These are phyloP conservation scores for Microtus montanus DNA, from an alignment of 2,113 vertebrate species.

Conservation along the genomic window DNA sequence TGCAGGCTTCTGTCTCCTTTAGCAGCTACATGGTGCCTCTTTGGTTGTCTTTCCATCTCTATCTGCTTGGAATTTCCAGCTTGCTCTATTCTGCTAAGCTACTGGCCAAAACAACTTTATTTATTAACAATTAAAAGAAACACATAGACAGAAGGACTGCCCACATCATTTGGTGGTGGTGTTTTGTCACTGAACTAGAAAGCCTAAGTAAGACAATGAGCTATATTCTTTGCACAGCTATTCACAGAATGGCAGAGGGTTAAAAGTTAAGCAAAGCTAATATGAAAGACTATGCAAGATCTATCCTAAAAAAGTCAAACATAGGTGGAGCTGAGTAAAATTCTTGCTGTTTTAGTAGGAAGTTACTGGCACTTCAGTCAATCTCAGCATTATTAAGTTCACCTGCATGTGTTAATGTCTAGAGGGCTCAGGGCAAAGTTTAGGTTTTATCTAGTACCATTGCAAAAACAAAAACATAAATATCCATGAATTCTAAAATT, in stretches of 20 bases:
- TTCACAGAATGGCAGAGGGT: not conserved
- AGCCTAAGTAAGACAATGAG: not conserved
- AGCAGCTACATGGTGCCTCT: too few species aligned
- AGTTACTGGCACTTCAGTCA: not conserved
- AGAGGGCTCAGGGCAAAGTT: not conserved
- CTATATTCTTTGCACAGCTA: not conserved
- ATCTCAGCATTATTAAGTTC: not conserved
- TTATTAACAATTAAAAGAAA: too few species aligned
- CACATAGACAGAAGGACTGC: too few species aligned
- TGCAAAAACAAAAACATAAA: not conserved
- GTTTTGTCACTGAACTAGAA: not conserved
- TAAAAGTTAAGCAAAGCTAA: not conserved
- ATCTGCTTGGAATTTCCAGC: too few species aligned
- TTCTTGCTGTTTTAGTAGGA: slow-evolving; percentile 5
- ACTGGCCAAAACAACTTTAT: too few species aligned
- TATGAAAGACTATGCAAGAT: not conserved
- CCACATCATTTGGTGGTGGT: too few species aligned
- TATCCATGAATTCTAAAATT: slow-evolving; percentile 16
- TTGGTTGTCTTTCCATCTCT: too few species aligned
- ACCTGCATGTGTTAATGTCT: not conserved
- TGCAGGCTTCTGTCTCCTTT: too few species aligned
- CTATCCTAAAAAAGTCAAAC: not conserved
- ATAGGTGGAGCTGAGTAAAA: not conserved
- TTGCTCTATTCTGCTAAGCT: too few species aligned
- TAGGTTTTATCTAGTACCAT: not conserved